A percentile compares a stretch with the other conserved stretches of the same genome.
These are phyloP conservation scores for Epinephelus fuscoguttatus DNA, from an alignment of 2,113 vertebrate genomes.

Conservation along the genomic window DNA sequence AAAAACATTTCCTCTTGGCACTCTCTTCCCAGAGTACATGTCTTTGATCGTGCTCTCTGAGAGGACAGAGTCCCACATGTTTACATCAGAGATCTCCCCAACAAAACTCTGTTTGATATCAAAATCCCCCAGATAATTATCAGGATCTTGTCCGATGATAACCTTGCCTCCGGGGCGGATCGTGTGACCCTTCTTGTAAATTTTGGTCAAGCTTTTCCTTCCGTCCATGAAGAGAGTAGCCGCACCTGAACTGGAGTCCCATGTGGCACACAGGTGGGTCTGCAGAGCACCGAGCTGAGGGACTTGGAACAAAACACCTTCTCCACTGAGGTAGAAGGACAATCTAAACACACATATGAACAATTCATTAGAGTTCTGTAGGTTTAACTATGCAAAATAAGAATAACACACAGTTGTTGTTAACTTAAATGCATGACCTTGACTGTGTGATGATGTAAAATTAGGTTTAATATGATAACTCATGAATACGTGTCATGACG, in stretches of 20 bases:
- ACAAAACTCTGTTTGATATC: constrained; percentile 45
- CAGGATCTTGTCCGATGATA: constrained; percentile 65
- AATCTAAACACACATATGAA: constrained; percentile 27
- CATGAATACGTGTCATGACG: too few relatives aligned
- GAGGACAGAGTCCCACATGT: constrained; percentile 64
- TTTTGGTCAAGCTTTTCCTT: constrained; percentile 57
- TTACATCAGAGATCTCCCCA: constrained; percentile 63
- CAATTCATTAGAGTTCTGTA: too few relatives aligned
- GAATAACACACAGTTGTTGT: too few relatives aligned
- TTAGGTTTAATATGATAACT: too few relatives aligned
- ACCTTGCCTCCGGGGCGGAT: neutral
- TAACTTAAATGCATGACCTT: too few relatives aligned
- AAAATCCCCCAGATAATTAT: neutral
- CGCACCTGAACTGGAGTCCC: constrained; percentile 60
- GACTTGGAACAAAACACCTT: fast-evolving
- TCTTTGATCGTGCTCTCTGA: constrained; percentile 3
- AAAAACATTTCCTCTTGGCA: constrained; percentile 19
- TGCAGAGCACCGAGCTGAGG: constrained; percentile 28
- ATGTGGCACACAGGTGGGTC: constrained; percentile 65
- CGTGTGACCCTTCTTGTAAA: constrained; percentile 2
- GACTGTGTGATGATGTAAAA: too few relatives aligned
- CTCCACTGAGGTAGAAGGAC: constrained; percentile 28
- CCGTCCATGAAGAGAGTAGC: constrained; percentile 41
- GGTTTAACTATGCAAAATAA: too few relatives aligned
- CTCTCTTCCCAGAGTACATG: neutral